Evolutionary conservation across 2,113 vertebrate species (phyloP), one percentile per base, ranked within the genome.

Genomic region (Brachyhypopomus occidentalis): DNA sequence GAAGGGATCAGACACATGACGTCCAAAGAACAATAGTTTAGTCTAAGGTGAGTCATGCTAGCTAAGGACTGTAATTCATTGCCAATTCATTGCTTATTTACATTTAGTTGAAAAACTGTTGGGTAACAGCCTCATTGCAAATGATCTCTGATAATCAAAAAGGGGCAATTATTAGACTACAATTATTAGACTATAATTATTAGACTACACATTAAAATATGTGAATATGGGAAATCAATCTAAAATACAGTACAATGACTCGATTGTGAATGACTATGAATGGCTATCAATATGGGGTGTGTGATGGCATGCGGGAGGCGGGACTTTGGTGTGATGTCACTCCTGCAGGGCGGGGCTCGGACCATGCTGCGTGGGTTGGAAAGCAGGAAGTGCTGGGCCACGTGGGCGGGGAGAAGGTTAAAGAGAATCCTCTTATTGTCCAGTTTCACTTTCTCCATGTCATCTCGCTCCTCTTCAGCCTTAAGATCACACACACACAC

Each of bases 291-390:
- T 20, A 19, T 0, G 63, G 25, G 45, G 25, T 55, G 25, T n/a
- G 36, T 27, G 70, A 36, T 14, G 9, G 22, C 45, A 16, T 20
- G 22, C 48, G 60, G 17, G 25, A 25, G 41, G 45, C 16, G 74
- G 69, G 45, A 58, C n/a, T 76, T 56, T 55, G 17, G 52, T 72
- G 79, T 62, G 72, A 72, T 62, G 36, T 16, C 36, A 36, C 66
- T 78, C 22, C 81, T 74, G 48, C 19, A 48, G 48, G 67, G 71
- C 30, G 45, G 20, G 38, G 30, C 27, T 74, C 93, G 95, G 93
- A 99, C 98, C 98, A 99, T 99, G 88, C 98, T 99, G 79, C 97
- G 94, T 84, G 98, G 98, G 87, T 99, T 99, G 59, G 98, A 99
- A 95, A 97, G 95, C 71, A 99, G 96, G 91, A 99, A 99, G 87